A percentile compares a stretch with the other conserved stretches of the same genome.
These are phyloP conservation scores for Microtus agrestis DNA, from an alignment of 2,797 vertebrate species.

Conservation along the genomic window DNA sequence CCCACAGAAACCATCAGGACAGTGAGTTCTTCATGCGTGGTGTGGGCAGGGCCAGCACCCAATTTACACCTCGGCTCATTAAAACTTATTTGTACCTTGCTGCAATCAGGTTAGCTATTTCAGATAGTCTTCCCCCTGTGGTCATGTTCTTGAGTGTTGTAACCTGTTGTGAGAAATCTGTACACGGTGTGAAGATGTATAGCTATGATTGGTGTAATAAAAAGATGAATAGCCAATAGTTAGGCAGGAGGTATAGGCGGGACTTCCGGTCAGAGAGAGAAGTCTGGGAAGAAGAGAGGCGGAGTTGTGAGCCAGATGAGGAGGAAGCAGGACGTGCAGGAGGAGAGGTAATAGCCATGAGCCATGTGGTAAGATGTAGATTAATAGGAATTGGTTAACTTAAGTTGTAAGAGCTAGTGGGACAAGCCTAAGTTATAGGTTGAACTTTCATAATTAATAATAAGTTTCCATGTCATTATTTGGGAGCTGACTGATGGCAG, in stretches of 20 bases:
- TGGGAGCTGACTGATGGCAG: not conserved
- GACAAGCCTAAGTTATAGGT: not conserved
- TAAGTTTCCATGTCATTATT: not conserved
- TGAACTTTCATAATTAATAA: not conserved
- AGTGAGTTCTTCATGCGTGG: not conserved
- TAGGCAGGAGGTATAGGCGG: not conserved
- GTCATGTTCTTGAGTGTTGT: conserved; percentile 33
- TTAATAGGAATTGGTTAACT: not conserved
- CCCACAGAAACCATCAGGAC: not conserved
- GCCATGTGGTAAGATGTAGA: not conserved
- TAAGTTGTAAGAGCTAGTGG: not conserved
- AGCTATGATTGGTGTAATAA: not conserved
- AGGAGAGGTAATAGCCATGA: not conserved
- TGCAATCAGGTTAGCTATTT: not conserved
- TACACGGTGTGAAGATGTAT: not conserved
- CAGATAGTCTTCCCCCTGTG: not conserved
- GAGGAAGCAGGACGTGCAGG: not conserved
- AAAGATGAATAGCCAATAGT: not conserved
- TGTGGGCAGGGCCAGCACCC: not conserved
- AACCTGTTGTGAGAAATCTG: not conserved
- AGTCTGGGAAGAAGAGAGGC: not conserved
- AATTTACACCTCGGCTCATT: not conserved
- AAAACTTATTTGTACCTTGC: not conserved
- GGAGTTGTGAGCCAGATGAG: not conserved
- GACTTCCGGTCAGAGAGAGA: not conserved